Conservation (phyloP, 2,888 invertebrate species). For the Chrysolina americana region DNA sequence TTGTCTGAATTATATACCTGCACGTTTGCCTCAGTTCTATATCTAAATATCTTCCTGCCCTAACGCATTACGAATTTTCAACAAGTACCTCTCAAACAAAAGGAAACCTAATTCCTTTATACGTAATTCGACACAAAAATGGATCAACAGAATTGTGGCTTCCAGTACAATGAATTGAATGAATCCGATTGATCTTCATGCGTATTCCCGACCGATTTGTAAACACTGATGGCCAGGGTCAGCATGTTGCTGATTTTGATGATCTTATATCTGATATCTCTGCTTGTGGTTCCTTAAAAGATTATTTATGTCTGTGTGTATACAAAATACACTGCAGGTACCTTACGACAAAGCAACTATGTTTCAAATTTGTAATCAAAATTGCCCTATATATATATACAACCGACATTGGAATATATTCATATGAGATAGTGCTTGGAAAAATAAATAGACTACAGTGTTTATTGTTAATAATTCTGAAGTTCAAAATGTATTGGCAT, state of each 20-base stretch:
- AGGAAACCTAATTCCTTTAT: background rate
- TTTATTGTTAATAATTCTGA: background rate
- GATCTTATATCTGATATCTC: constrained; percentile 15
- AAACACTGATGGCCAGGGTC: constrained; percentile 1
- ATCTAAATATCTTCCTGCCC: background rate
- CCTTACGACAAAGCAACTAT: constrained; percentile 30
- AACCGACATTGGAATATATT: background rate
- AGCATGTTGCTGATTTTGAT: constrained; percentile 5
- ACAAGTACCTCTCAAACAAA: background rate
- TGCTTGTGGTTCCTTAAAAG: constrained; percentile 25
- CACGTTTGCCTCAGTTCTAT: background rate
- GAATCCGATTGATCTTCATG: background rate
- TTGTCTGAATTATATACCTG: background rate
- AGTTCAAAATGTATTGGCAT: too few species aligned
- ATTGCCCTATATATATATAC: background rate
- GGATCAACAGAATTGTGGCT: background rate
- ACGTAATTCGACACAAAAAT: constrained; percentile 6
- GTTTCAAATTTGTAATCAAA: constrained; percentile 25
- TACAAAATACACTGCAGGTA: constrained; percentile 39
- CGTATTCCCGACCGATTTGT: background rate
- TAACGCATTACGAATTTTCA: background rate
- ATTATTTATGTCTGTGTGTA: constrained; percentile 37
- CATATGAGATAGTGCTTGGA: background rate
- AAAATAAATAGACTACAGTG: constrained; percentile 4
- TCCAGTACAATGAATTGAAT: background rate